Evolutionary conservation across 2,113 vertebrate genomes (phyloP).

Genomic region (Solenodon paradoxus): DNA sequence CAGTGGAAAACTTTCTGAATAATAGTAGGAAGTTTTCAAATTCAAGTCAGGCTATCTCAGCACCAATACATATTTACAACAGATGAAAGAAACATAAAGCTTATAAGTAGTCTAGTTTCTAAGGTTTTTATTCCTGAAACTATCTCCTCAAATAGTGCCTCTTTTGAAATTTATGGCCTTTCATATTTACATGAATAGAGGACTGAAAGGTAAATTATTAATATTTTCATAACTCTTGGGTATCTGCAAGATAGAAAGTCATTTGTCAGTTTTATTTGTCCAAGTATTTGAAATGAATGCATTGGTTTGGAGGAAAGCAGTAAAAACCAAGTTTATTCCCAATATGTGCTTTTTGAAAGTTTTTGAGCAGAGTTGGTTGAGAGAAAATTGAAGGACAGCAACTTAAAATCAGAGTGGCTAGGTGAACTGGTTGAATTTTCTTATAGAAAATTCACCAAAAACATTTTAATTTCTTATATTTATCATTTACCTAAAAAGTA

Average conservation of each 20-base stretch:
- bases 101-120: not conserved
- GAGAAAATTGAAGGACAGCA: not conserved
- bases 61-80: conserved; percentile 6
- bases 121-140: conserved; percentile 56
- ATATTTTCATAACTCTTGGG: not conserved
- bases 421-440: not conserved
- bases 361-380: conserved; percentile 18
- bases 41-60: not conserved
- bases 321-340: conserved; percentile 17
- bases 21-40: conserved; percentile 43
- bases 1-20: conserved; percentile 27
- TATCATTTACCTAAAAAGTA: not conserved
- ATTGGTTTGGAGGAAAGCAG: not conserved
- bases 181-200: conserved; percentile 42
- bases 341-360: not conserved
- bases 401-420: conserved; percentile 42
- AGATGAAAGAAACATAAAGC: conserved; percentile 35
- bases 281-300: conserved; percentile 50
- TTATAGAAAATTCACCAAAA: not conserved
- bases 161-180: conserved; percentile 43
- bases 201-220: not conserved
- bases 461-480: conserved; percentile 16
- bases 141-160: conserved; percentile 42
- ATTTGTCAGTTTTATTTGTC: conserved; percentile 48
- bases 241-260: not conserved